Evolutionary conservation across 2,888 invertebrate species (phyloP).

Genomic region (Apamea anceps): DNA sequence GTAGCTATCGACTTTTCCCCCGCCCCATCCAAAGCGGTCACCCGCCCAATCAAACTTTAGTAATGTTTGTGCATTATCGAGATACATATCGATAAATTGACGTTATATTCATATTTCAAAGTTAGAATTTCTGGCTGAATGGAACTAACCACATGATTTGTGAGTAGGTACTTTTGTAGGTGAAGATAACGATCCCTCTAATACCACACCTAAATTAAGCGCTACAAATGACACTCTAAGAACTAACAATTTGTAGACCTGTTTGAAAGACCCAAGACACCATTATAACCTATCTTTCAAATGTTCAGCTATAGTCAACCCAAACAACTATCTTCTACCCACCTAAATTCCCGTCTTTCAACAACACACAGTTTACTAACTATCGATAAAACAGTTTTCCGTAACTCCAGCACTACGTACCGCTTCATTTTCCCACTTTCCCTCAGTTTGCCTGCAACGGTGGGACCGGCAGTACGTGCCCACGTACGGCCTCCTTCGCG

Average conservation of each 20-base stretch:
- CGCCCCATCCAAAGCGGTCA: constrained; percentile 75
- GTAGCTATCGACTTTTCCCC: constrained; percentile 86
- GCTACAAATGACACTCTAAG: not conserved
- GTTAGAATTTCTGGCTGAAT: not conserved
- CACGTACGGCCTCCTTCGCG: constrained; percentile 25
- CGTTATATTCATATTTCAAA: constrained; percentile 10
- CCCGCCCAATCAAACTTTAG: constrained; percentile 83
- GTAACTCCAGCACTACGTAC: constrained; percentile 73
- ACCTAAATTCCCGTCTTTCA: constrained; percentile 11
- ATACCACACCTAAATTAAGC: not conserved
- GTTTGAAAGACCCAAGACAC: not conserved
- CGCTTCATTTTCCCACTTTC: constrained; percentile 81
- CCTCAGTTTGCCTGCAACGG: constrained; percentile 79
- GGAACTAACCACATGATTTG: not conserved
- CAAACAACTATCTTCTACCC: constrained; percentile 23
- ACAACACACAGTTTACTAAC: constrained; percentile 36
- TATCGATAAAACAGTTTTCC: constrained; percentile 70
- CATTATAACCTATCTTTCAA: not conserved
- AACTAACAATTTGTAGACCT: not conserved
- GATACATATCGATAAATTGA: constrained; percentile 59
- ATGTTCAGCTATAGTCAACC: constrained; percentile 7
- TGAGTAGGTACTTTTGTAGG: not conserved
- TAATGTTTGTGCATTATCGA: constrained; percentile 65
- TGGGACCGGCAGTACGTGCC: constrained; percentile 65
- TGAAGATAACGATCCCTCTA: not conserved